Evolutionary conservation across 2,113 vertebrate genomes (phyloP).

Genomic region (Prunella himalayana): DNA sequence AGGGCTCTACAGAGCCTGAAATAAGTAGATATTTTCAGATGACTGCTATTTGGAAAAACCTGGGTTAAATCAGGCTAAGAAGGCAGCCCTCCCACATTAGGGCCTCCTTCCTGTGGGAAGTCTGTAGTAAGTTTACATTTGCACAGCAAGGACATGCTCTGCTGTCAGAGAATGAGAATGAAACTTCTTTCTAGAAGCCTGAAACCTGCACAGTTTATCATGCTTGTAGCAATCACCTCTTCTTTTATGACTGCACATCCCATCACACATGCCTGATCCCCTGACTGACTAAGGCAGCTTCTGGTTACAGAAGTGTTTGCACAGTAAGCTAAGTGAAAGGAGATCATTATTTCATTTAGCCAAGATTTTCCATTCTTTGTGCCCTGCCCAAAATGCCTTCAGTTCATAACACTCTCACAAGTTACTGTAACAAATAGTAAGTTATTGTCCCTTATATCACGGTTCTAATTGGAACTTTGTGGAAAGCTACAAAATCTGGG

Average conservation of each 20-base stretch:
- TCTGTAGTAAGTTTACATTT: constrained; percentile 25
- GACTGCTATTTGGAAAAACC: not conserved
- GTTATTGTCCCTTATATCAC: constrained; percentile 32
- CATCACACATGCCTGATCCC: not conserved
- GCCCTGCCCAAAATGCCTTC: constrained; percentile 51
- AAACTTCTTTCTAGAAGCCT: not conserved
- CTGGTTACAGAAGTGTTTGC: constrained; percentile 13
- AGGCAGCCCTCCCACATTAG: not conserved
- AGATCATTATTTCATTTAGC: constrained; percentile 62
- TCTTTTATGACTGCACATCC: not conserved
- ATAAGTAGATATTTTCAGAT: not conserved
- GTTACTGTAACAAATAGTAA: not conserved
- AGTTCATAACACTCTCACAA: constrained; percentile 52
- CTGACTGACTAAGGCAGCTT: constrained; percentile 19
- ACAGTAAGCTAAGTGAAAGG: constrained; percentile 55
- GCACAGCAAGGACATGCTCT: not conserved
- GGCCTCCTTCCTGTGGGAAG: constrained; percentile 22
- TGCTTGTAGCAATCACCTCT: not conserved
- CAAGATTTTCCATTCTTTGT: constrained; percentile 56
- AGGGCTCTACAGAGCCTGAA: not conserved
- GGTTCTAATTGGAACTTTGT: not conserved
- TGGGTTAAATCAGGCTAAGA: not conserved
- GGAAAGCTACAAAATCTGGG: constrained; percentile 34
- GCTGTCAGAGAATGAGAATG: not conserved
- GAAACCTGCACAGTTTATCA: not conserved